Base-by-base conservation (phyloP, 2,888 invertebrate species). In the Drosophila mimica region DNA sequence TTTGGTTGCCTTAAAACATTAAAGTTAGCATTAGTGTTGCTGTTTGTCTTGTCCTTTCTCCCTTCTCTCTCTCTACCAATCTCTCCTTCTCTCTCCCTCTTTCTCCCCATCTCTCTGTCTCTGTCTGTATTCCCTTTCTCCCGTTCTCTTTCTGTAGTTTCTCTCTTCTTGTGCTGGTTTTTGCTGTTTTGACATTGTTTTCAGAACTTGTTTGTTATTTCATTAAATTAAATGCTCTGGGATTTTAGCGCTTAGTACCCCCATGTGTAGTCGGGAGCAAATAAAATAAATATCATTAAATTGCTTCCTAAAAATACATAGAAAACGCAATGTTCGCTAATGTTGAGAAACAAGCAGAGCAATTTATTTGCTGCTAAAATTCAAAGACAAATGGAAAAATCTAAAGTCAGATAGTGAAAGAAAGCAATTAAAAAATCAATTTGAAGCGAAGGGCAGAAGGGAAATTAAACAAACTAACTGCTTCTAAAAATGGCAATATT, bases 211-310 rank as follows among this genome's bases (percentile, higher is more conserved):
- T 87, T 87, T 89, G 87, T 88, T 89, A 81, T 87, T 87, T 89
- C 77, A 89, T 89, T 88, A 89, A 87, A 82, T 89, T 85, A 82
- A 88, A 89, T 88, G 88, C 57, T 82, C 76, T 77, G 73, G 73
- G 76, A 76, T 74, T 82, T 81, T 62, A 65, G 36, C 65, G 56
- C 59, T 72, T 58, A 71, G 49, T 64, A 17, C 43, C 49, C 49
- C 28, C 31, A 11, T 65, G 57, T 65, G 34, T 34, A 54, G 36
- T 43, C 20, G 56, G 64, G 36, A 46, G 73, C 51, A 88, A 79
- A 88, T 77, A 75, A 85, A 80, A 85, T 75, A 88, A 82, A 84
- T 74, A 86, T 72, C 73, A 70, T 72, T 86, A 72, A 88, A 84
- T 83, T 88, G 89, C 83, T 81, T 81, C 76, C 59, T 25, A 25